Percentiles rank a stretch among this genome's conserved stretches.
Conservation (phyloP, 1,140 invertebrate species). For the Charaxes varanes region DNA sequence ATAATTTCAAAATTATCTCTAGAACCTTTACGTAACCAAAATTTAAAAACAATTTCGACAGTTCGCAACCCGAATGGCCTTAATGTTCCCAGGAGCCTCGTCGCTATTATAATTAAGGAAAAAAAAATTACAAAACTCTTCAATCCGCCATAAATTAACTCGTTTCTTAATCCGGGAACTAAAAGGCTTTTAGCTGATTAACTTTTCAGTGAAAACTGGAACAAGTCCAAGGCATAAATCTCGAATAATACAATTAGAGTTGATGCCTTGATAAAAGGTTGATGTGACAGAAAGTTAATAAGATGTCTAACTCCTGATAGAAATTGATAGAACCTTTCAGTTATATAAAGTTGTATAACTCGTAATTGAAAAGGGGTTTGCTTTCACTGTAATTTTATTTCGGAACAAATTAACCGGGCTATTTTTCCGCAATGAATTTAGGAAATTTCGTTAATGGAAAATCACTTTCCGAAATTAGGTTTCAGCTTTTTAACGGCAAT, state of each 20-base stretch:
- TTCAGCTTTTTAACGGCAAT: too few relatives aligned
- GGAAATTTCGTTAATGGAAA: too few relatives aligned
- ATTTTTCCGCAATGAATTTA: too few relatives aligned
- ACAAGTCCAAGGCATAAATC: conserved; percentile 48
- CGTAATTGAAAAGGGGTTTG: conserved; percentile 16
- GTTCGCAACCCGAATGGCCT: conserved; percentile 1
- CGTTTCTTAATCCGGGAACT: conserved; percentile 48
- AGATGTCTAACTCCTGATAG: conserved; percentile 1
- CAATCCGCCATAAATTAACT: conserved; percentile 54
- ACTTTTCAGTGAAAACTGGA: conserved; percentile 57
- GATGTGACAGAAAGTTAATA: conserved; percentile 12
- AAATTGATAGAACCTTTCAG: conserved; percentile 7
- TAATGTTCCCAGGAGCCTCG: conserved; percentile 7
- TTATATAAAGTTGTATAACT: too few relatives aligned
- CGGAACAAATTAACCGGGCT: too few relatives aligned
- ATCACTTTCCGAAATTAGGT: too few relatives aligned
- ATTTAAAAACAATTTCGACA: conserved; percentile 15
- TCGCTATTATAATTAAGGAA: conserved; percentile 33
- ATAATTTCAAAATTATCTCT: too few relatives aligned
- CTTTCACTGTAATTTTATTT: too few relatives aligned
- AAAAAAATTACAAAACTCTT: conserved; percentile 37
- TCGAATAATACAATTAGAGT: conserved; percentile 26
- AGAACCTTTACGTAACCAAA: conserved; percentile 5
- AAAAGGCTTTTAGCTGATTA: conserved; percentile 65
- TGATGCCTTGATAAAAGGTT: conserved; percentile 16